These are phyloP conservation scores for Sitophilus oryzae DNA, from an alignment of 1,140 invertebrate species.

Conservation along the genomic window DNA sequence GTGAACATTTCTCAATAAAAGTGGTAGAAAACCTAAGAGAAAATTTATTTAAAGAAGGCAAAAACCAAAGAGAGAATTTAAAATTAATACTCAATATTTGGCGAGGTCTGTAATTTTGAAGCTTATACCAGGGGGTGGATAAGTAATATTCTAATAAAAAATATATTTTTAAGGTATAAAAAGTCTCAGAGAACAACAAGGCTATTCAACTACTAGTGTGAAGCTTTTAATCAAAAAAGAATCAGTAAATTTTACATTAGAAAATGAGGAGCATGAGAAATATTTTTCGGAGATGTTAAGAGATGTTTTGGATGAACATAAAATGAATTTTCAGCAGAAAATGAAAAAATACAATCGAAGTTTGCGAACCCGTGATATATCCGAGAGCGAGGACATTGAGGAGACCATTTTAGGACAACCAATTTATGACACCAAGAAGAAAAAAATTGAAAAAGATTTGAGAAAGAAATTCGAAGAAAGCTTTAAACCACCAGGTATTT, in stretches of 20 bases:
- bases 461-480: slow-evolving; percentile 41
- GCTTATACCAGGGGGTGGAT: neutral
- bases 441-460: slow-evolving; percentile 36
- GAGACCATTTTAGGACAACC: slow-evolving; percentile 34
- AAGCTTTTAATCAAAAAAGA: slow-evolving; percentile 41
- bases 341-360: slow-evolving; percentile 20
- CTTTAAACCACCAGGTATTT: slow-evolving; percentile 48
- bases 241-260: slow-evolving; percentile 22
- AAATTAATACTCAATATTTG: slow-evolving; percentile 41
- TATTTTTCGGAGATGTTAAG: slow-evolving; percentile 43
- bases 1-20: slow-evolving; percentile 18
- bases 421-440: slow-evolving; percentile 26
- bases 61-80: slow-evolving; percentile 35
- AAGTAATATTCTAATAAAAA: neutral
- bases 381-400: slow-evolving; percentile 12
- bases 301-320: slow-evolving; percentile 25
- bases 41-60: slow-evolving; percentile 40
- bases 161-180: slow-evolving; percentile 34
- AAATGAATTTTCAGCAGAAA: slow-evolving; percentile 27
- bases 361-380: neutral
- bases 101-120: slow-evolving; percentile 26
- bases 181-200: slow-evolving; percentile 35
- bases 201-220: slow-evolving; percentile 41
- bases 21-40: slow-evolving; percentile 40
- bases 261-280: slow-evolving; percentile 34